These are phyloP conservation scores for Vanacampus margaritifer DNA, from an alignment of 2,113 vertebrate species.

Conservation along the genomic window DNA sequence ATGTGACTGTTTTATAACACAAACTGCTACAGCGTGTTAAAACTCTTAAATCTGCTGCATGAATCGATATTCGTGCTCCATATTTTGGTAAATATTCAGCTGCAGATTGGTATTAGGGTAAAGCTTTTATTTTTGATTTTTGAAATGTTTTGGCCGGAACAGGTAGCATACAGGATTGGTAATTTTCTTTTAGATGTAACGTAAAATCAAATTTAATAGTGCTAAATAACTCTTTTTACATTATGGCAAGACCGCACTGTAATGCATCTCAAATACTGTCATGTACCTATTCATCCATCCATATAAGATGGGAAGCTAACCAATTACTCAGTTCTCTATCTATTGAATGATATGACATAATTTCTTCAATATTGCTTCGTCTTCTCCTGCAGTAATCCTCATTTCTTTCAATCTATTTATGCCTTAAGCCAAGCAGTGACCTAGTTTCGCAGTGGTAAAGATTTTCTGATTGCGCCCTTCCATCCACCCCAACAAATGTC, in stretches of 20 bases:
- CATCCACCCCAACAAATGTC: not conserved
- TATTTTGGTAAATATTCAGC: not conserved
- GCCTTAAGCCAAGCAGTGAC: conserved; percentile 65
- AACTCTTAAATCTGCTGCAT: conserved; percentile 20
- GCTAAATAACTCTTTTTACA: not conserved
- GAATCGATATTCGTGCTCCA: not conserved
- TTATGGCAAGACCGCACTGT: not conserved
- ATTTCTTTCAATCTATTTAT: conserved; percentile 30
- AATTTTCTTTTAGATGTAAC: not conserved
- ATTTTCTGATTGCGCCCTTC: conserved; percentile 48
- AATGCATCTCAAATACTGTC: not conserved
- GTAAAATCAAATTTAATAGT: not conserved
- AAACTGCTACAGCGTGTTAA: conserved; percentile 20
- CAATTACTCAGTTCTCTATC: not conserved
- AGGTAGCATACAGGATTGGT: too few species aligned
- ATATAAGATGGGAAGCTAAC: not conserved
- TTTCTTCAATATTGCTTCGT: conserved; percentile 43
- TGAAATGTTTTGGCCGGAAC: too few species aligned
- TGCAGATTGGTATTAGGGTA: not conserved
- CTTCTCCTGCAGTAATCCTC: conserved; percentile 17
- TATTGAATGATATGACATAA: conserved; percentile 39
- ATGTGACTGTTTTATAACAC: conserved; percentile 33
- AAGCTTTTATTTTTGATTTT: not conserved
- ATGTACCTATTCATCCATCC: not conserved
- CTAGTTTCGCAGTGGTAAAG: conserved; percentile 61